Percentiles rank a stretch among this genome's conserved stretches.
These are phyloP conservation scores for Furnarius figulus DNA, from an alignment of 2,113 vertebrate genomes.

Conservation along the genomic window DNA sequence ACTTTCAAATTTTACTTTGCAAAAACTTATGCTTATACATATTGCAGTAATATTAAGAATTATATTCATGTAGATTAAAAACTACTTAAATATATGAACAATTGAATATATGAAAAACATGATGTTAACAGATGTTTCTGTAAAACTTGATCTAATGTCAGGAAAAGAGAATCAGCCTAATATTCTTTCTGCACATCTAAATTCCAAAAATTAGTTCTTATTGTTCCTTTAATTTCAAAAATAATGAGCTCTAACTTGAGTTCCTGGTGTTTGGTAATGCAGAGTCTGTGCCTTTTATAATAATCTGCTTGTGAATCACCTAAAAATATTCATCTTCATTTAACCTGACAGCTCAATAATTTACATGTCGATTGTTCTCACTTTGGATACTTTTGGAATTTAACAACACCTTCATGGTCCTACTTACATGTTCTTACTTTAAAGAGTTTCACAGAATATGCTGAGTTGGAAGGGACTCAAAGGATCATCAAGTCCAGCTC, in stretches of 20 bases:
- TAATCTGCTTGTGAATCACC: not conserved
- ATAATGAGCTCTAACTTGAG: not conserved
- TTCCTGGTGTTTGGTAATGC: not conserved
- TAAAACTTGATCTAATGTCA: not conserved
- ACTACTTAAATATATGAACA: not conserved
- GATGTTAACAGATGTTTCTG: not conserved
- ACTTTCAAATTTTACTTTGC: not conserved
- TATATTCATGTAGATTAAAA: not conserved
- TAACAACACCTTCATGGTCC: not conserved
- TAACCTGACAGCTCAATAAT: conserved; percentile 9
- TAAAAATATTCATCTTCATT: conserved; percentile 26
- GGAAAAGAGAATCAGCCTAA: not conserved
- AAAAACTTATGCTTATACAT: not conserved
- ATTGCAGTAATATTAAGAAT: not conserved
- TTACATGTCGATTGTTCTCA: not conserved
- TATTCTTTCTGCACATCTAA: not conserved
- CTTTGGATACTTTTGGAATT: not conserved
- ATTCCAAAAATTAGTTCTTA: not conserved
- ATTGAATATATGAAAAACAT: not conserved
- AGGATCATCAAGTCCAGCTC: not conserved
- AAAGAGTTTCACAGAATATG: not conserved
- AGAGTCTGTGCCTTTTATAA: not conserved
- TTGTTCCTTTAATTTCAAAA: not conserved
- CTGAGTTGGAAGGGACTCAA: not conserved
- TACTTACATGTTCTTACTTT: not conserved